Percentiles rank a stretch among this genome's conserved stretches.
phyloP scores from a whole-genome alignment of 2,888 invertebrate species.

The Erynnis tages region DNA sequence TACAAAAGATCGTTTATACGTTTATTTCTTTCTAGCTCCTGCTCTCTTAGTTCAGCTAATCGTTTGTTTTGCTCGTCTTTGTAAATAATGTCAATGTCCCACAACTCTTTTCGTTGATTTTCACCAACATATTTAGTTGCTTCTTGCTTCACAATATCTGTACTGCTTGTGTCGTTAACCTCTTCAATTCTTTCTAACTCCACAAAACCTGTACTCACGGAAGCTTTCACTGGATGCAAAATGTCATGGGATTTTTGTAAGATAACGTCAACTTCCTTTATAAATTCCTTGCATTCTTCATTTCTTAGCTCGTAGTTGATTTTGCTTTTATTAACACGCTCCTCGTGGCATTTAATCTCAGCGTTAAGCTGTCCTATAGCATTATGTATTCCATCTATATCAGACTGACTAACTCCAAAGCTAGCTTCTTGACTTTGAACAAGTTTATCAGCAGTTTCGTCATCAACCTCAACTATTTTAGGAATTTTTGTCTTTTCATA shows the following conservation, averaged over 20 bases:
- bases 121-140: conserved; percentile 28
- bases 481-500: conserved; percentile 29
- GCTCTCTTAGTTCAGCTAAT: conserved; percentile 45
- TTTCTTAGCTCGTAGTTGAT: conserved; percentile 58
- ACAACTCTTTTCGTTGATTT: conserved; percentile 51
- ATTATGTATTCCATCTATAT: conserved; percentile 62
- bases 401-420: conserved; percentile 46
- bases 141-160: neutral
- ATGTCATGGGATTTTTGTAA: conserved; percentile 62
- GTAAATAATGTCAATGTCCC: conserved; percentile 50
- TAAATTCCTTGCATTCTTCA: conserved; percentile 64
- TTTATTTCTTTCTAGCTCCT: conserved; percentile 54
- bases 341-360: conserved; percentile 64
- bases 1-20: conserved; percentile 60
- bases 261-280: conserved; percentile 67
- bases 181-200: conserved; percentile 1
- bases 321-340: conserved; percentile 60
- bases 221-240: conserved; percentile 50
- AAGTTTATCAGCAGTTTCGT: conserved; percentile 24
- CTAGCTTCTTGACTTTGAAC: neutral
- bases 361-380: conserved; percentile 62
- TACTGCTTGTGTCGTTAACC: neutral
- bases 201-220: neutral
- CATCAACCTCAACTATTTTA: conserved; percentile 27
- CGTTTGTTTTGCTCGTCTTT: conserved; percentile 46